Base-by-base conservation (phyloP, 2,888 invertebrate species). In the Phorcus lineatus region DNA sequence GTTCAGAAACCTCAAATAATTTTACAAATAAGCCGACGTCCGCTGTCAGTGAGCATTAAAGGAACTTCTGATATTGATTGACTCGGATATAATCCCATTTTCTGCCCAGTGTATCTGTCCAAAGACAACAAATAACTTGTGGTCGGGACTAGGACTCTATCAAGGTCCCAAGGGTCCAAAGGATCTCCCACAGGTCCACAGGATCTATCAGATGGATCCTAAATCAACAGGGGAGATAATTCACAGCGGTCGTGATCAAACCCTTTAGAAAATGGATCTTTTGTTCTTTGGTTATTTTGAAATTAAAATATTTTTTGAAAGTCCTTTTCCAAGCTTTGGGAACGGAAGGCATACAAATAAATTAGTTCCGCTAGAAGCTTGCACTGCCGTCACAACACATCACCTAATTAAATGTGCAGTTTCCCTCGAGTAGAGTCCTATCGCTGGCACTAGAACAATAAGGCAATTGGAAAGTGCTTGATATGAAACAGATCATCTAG, bases 401-500 rank as follows among this genome's bases (percentile, higher is more conserved):
- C 62, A 62, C 62, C 62, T 62, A 62, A 62, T 62, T 62, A 62
- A 62, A 62, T 62, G 62, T 62, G 62, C 28, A 62, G 62, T 62
- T 62, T 62, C 62, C 62, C 62, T 28, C 16, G 62, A 62, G 62
- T 62, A 62, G 62, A 17, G 28, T 62, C 62, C 28, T 28, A 62
- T 28, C 24, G 62, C 13, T 62, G 28, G 62, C 28, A 28, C 28
- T 62, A 62, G 62, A 62, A 62, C 62, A 62, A 62, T 62, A 62
- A 62, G 62, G 62, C 62, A 28, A 62, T 62, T 62, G 62, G 62
- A 62, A 62, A 62, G 62, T 62, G 28, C 62, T 62, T 62, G 62
- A 62, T 28, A 62, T 62, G 28, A 62, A 62, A 62, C 62, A 62
- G 62, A 62, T 62, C 62, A 62, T 11, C 62, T 62, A 24, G 62